These are phyloP conservation scores for Pachycephala philippinensis DNA, from an alignment of 2,113 vertebrate genomes.

Conservation along the genomic window DNA sequence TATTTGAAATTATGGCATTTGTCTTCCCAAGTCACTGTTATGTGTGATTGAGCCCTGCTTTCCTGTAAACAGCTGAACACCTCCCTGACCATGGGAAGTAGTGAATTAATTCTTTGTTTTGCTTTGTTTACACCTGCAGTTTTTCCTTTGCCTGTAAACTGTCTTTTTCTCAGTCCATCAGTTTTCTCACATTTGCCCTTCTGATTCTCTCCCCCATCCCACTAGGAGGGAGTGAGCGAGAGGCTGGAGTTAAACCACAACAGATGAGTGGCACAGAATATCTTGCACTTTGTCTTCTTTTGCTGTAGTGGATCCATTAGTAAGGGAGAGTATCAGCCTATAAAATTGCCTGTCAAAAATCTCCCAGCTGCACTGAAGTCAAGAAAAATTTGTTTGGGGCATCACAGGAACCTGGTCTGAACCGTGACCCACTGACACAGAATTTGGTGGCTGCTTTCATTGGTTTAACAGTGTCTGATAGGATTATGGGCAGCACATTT, in stretches of 20 bases:
- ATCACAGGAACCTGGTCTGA: neutral
- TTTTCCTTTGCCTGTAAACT: neutral
- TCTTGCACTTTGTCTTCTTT: neutral
- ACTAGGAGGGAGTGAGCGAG: fast-evolving
- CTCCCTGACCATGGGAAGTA: neutral
- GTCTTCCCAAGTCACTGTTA: neutral
- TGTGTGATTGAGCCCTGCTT: neutral
- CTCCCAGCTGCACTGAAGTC: neutral
- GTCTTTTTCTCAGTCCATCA: neutral
- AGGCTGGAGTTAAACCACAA: neutral
- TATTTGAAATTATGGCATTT: neutral
- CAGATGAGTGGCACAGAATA: neutral
- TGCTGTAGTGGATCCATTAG: neutral
- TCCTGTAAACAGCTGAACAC: neutral
- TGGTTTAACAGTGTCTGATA: neutral
- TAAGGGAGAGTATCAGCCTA: neutral
- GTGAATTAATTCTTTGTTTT: neutral
- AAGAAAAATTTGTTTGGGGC: neutral
- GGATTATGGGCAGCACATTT: neutral
- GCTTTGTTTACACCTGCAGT: neutral
- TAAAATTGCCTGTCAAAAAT: neutral
- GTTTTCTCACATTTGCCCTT: neutral
- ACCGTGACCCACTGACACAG: neutral
- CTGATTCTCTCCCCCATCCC: neutral
- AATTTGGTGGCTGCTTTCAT: neutral